phyloP scores from a whole-genome alignment of 2,113 vertebrate genomes.

The Hemiprocne comata region DNA sequence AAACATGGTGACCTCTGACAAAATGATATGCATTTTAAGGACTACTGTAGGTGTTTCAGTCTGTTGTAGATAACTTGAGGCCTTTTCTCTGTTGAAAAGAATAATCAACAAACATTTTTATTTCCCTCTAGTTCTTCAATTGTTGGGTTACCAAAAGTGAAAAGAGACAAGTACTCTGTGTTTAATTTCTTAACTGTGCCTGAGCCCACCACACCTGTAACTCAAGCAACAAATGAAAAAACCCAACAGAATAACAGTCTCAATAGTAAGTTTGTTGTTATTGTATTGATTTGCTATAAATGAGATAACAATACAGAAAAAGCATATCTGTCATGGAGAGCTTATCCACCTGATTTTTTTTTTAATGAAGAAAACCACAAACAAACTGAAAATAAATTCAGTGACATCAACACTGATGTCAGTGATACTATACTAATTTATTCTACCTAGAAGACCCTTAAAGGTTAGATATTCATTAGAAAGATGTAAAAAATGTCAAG shows the following conservation, averaged over 20 bases:
- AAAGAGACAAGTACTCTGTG: conserved; percentile 94
- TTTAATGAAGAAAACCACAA: not conserved
- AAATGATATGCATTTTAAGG: not conserved
- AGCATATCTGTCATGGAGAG: not conserved
- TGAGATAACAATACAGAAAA: not conserved
- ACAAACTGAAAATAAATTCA: not conserved
- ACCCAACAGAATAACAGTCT: not conserved
- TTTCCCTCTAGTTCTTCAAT: conserved; percentile 80
- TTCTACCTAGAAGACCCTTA: not conserved
- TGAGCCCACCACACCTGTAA: conserved; percentile 62
- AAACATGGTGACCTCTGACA: not conserved
- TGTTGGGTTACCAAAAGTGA: conserved; percentile 91
- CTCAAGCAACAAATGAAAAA: conserved; percentile 31
- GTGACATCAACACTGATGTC: not conserved
- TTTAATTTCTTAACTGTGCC: conserved; percentile 91
- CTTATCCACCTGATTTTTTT: not conserved
- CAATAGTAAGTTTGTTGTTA: conserved; percentile 70
- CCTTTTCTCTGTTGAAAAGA: not conserved
- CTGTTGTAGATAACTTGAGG: not conserved
- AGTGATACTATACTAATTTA: not conserved
- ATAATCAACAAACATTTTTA: not conserved
- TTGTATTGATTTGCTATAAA: not conserved
- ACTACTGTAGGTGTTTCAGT: not conserved
- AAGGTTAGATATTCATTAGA: not conserved
- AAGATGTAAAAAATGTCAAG: not conserved